These are phyloP conservation scores for Caenorhabditis sp. DNA, from an alignment of 2,888 invertebrate genomes.

Conservation along the genomic window DNA sequence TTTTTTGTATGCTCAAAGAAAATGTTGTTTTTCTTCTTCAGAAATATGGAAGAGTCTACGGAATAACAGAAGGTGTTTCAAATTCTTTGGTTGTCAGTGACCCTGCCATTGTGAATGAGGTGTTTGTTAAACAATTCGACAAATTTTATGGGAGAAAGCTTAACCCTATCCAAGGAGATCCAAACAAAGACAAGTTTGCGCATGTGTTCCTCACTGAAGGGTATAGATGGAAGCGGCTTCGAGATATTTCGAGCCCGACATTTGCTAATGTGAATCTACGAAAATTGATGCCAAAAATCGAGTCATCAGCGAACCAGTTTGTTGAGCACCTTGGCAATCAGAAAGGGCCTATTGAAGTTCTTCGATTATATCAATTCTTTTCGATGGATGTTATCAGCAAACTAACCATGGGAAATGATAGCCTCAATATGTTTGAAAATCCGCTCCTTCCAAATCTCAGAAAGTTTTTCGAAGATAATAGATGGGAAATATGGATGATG, in stretches of 20 bases:
- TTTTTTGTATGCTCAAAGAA: too few relatives aligned
- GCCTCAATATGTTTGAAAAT: constrained; percentile 26
- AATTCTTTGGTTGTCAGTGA: constrained; percentile 72
- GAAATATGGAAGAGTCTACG: constrained; percentile 46
- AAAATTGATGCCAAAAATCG: constrained; percentile 61
- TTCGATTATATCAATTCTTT: constrained; percentile 49
- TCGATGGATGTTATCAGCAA: constrained; percentile 54
- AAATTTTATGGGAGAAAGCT: constrained; percentile 73
- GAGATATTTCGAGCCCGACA: constrained; percentile 73
- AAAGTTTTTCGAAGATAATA: constrained; percentile 19
- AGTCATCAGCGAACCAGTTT: constrained; percentile 32
- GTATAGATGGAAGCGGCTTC: constrained; percentile 74
- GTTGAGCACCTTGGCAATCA: constrained; percentile 27
- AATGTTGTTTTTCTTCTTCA: too few relatives aligned
- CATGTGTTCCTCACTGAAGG: constrained; percentile 71
- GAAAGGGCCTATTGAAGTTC: constrained; percentile 3
- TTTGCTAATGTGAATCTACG: constrained; percentile 74
- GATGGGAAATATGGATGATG: constrained; percentile 19
- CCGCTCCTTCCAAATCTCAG: constrained; percentile 3
- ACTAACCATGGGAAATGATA: constrained; percentile 50
- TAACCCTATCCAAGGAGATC: constrained; percentile 27
- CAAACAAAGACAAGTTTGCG: constrained; percentile 48
- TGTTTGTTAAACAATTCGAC: constrained; percentile 73
- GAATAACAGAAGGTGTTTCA: constrained; percentile 49
- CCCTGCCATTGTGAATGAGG: constrained; percentile 72